These are phyloP conservation scores for Chrosomus eos DNA, from an alignment of 2,797 vertebrate species.

Conservation along the genomic window DNA sequence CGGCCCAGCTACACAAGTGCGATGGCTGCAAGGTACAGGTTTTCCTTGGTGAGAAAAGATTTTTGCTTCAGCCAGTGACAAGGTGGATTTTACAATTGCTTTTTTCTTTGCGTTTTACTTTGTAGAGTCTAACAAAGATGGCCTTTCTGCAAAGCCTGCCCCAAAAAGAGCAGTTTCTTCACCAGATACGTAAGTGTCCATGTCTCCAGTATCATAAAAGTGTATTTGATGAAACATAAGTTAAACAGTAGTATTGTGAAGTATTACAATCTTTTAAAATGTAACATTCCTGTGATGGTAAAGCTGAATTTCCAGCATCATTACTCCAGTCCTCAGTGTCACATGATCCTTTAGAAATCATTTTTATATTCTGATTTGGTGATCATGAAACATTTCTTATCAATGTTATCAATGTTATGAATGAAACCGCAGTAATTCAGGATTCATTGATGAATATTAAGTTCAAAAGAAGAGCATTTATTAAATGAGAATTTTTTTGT, in stretches of 20 bases:
- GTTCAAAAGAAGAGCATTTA: background rate
- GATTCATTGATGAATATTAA: background rate
- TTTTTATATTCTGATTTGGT: background rate
- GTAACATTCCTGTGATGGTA: background rate
- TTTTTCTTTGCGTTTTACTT: constrained; percentile 34
- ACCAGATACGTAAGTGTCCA: constrained; percentile 87
- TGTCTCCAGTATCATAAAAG: background rate
- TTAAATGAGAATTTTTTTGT: background rate
- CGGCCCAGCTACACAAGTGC: constrained; percentile 93
- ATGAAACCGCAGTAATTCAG: background rate
- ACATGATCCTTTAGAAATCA: background rate
- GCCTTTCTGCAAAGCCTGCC: constrained; percentile 85
- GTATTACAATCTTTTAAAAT: background rate
- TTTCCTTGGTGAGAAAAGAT: background rate
- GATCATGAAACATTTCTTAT: background rate
- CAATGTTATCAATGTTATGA: background rate
- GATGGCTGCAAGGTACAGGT: constrained; percentile 91
- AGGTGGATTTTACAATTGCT: background rate
- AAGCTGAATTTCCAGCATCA: background rate
- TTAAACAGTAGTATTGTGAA: background rate
- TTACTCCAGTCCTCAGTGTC: background rate
- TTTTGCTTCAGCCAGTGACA: background rate
- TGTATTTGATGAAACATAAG: background rate
- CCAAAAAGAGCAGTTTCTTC: constrained; percentile 89
- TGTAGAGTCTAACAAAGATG: constrained; percentile 90